Evolutionary conservation across 1,140 invertebrate species (phyloP), one percentile per base, ranked within the genome.

Genomic region (Micrasema minimum): DNA sequence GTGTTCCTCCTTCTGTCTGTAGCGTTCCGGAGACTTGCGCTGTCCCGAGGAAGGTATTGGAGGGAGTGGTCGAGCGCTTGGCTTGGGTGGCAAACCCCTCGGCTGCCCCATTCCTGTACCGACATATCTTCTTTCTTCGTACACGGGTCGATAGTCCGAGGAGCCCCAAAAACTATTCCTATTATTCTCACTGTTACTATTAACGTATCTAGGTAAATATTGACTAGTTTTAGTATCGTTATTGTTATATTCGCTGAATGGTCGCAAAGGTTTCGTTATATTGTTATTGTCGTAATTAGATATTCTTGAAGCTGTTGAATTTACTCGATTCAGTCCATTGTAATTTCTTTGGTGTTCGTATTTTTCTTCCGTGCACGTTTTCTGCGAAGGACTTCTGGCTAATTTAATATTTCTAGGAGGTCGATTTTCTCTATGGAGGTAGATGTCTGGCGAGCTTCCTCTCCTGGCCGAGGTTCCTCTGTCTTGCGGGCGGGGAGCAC

Each of bases 401-500:
- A 82, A 79, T 64, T 77, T 78, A 55, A 59, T 76, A 70, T 70
- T 78, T 53, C 80, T 78, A 0, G 69, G 57, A 6, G 59, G 26
- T n/a, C 22, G 78, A 64, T 74, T 74, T 65, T 74, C 72, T 69
- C 68, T 74, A 35, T 75, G 67, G n/a, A n/a, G n/a, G 50, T 85
- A 85, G 2, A 85, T 81, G 65, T 85, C 84, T 61, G 83, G 82
- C 1, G 83, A 84, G 55, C 82, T 84, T 50, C 83, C 82, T 46
- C 83, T 78, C 68, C 82, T 74, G 0, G 81, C 77, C 3, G 78
- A 79, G 57, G 45, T 65, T 12, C 55, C 48, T 16, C 69, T 53
- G 18, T 75, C 72, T 26, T 26, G 77, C 67, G 37, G 59, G 37
- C 43, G 67, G 51, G 7, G 68, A 45, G 61, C 68, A 71, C 57